Conservation (phyloP, 2,113 vertebrate genomes). For the Rhodinocichla rosea region DNA sequence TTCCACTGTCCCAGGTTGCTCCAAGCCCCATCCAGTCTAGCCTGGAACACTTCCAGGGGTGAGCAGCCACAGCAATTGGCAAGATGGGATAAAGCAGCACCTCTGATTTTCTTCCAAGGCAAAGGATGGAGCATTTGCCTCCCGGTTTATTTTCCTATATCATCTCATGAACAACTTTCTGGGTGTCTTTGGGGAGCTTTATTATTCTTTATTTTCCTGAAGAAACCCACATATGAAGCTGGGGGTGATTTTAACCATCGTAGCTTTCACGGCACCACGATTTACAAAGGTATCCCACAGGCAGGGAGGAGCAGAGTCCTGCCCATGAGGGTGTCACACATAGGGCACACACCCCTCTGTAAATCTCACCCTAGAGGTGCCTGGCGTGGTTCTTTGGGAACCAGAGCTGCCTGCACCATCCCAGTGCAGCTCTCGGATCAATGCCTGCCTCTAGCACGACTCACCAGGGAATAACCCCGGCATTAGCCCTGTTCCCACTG, state of each 20-base stretch:
- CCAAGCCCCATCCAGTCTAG: rapidly evolving
- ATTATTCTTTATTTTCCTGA: neutral
- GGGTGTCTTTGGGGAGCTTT: neutral
- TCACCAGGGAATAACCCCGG: neutral
- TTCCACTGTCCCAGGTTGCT: neutral
- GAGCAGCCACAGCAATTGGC: too few relatives aligned
- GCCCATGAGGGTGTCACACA: neutral
- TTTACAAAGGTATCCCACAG: neutral
- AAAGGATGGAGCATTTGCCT: rapidly evolving
- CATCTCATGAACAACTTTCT: neutral
- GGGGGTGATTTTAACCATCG: neutral
- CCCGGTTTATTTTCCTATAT: neutral
- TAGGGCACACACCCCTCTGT: rapidly evolving
- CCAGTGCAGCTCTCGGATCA: rapidly evolving
- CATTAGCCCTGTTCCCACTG: neutral
- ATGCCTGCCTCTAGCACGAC: neutral
- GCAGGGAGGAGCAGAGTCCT: neutral
- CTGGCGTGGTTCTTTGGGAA: neutral
- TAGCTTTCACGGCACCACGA: rapidly evolving
- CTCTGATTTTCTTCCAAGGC: neutral
- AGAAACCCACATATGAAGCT: rapidly evolving
- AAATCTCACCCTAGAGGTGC: neutral
- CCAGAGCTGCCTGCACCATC: rapidly evolving
- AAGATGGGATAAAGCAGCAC: neutral
- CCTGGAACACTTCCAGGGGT: neutral